phyloP scores from a whole-genome alignment of 2,113 vertebrate genomes.

The Mus spicilegus region DNA sequence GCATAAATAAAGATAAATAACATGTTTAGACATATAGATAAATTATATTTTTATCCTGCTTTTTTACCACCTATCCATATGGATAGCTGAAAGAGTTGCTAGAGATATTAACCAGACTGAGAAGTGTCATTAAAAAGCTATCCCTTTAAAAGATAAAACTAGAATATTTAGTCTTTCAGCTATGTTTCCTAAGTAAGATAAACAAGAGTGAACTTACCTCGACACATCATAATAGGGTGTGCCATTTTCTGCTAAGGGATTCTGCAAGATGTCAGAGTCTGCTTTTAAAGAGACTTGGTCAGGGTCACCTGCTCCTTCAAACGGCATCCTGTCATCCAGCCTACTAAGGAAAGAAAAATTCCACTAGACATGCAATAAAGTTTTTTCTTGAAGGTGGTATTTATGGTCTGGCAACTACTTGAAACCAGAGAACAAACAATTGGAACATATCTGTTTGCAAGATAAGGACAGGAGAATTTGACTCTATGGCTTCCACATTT shows the following conservation, averaged over 20 bases:
- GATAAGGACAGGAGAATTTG: not conserved
- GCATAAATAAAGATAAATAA: not conserved
- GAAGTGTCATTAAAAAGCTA: not conserved
- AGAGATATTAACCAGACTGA: not conserved
- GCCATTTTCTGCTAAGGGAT: conserved; percentile 86
- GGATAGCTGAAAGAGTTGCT: not conserved
- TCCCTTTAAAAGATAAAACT: not conserved
- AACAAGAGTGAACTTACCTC: conserved; percentile 84
- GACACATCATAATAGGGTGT: conserved; percentile 89
- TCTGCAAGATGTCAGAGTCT: conserved; percentile 87
- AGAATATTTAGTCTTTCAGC: not conserved
- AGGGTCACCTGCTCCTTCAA: conserved; percentile 86
- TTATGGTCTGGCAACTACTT: not conserved
- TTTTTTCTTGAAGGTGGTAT: not conserved
- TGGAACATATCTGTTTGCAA: not conserved
- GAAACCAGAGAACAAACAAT: not conserved
- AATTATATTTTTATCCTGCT: not conserved
- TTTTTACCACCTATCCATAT: not conserved
- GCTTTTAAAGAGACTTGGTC: conserved; percentile 85
- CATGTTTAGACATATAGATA: not conserved
- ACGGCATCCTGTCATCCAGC: conserved; percentile 85
- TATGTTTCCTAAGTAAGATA: not conserved
- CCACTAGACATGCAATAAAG: not conserved
- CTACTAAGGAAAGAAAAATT: conserved; percentile 75
- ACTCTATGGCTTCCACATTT: not conserved